Conservation (phyloP, 1,140 invertebrate species). For the Atta texana region DNA sequence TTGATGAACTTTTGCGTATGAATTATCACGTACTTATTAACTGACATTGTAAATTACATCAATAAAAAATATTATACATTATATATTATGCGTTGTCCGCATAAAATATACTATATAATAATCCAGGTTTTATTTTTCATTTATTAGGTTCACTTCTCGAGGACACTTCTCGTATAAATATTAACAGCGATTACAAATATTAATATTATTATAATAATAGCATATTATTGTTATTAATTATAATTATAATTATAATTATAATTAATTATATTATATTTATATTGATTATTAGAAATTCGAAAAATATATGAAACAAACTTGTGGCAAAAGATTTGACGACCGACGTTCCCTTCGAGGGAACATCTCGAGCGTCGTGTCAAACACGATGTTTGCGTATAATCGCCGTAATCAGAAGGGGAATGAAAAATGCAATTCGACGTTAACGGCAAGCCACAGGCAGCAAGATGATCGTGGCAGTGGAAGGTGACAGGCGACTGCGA, state of each 20-base stretch:
- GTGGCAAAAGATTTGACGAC: background rate
- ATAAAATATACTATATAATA: background rate
- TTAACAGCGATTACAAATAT: background rate
- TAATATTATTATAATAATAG: background rate
- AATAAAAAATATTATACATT: no score
- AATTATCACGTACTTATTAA: no score
- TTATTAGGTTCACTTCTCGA: no score
- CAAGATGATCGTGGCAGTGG: background rate
- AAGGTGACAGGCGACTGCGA: slow-evolving; percentile 47
- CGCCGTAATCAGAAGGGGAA: slow-evolving; percentile 32
- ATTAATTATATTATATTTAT: no score
- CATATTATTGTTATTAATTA: no score
- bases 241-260: no score
- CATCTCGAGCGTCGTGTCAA: background rate
- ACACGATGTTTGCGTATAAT: slow-evolving; percentile 16
- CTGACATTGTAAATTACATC: no score
- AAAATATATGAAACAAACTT: background rate
- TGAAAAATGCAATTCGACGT: slow-evolving; percentile 66
- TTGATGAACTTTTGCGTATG: no score
- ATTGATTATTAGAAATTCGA: background rate
- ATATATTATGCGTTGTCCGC: no score
- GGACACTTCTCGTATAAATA: background rate
- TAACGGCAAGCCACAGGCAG: background rate
- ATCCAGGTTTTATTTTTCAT: background rate
- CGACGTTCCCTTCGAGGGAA: background rate